These are phyloP conservation scores for Oncorhynchus mykiss DNA, from an alignment of 2,113 vertebrate genomes.

Conservation along the genomic window DNA sequence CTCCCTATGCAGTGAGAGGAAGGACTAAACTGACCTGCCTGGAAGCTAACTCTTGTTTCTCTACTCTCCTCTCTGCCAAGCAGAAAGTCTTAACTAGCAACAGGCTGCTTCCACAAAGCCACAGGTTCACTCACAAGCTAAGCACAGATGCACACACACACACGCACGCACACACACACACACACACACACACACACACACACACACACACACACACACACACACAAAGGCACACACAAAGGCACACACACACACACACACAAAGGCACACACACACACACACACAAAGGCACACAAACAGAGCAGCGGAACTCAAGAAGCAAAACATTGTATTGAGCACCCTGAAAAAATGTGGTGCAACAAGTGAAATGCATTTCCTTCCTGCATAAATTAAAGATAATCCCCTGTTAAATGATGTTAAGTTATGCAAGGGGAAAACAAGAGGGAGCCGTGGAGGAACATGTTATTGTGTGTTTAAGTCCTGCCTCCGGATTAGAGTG, in stretches of 20 bases:
- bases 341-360: conserved; percentile 56
- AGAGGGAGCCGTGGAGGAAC: conserved; percentile 37
- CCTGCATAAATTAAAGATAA: conserved; percentile 64
- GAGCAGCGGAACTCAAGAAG: conserved; percentile 39
- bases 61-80: background rate
- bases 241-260: background rate
- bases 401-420: conserved; percentile 68
- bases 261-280: background rate
- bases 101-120: conserved; percentile 6
- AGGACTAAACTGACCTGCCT: background rate
- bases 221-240: conserved; percentile 14
- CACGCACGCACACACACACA: too few relatives aligned
- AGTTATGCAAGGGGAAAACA: conserved; percentile 64
- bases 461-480: conserved; percentile 44
- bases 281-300: background rate
- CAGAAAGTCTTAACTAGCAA: background rate
- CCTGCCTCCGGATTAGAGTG: conserved; percentile 1
- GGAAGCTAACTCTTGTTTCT: background rate
- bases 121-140: background rate
- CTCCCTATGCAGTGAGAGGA: background rate
- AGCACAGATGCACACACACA: background rate
- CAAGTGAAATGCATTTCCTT: conserved; percentile 62
- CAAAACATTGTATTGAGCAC: conserved; percentile 59
- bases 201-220: background rate
- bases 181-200: background rate